A percentile compares a stretch with the other conserved stretches of the same genome.
Conservation (phyloP, 2,888 invertebrate species). For the Ophion slaviceki region DNA sequence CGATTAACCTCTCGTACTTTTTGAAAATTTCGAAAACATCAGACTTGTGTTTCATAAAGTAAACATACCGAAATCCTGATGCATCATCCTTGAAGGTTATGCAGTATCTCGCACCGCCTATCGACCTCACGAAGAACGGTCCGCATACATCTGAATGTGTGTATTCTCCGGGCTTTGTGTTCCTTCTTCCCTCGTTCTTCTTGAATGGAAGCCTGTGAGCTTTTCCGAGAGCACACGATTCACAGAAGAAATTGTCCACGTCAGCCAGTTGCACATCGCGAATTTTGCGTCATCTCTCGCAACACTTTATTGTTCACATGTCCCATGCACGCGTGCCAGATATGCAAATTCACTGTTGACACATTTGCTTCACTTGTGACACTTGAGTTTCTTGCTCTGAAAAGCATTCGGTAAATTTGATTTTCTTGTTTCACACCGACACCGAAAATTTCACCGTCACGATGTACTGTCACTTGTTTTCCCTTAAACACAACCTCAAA, state of each 20-base stretch:
- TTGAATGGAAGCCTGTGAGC: no score
- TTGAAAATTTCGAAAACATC: constrained; percentile 6
- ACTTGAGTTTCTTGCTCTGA: constrained; percentile 30
- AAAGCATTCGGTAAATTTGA: constrained; percentile 63
- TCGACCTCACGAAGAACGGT: constrained; percentile 67
- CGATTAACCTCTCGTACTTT: no score
- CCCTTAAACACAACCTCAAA: not conserved
- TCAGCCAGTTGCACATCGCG: constrained; percentile 48
- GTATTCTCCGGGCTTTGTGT: constrained; percentile 68
- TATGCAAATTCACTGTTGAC: constrained; percentile 40
- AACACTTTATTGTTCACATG: constrained; percentile 57
- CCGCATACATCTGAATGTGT: constrained; percentile 72
- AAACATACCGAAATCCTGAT: constrained; percentile 69
- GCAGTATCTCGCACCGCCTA: constrained; percentile 70
- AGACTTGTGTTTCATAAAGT: constrained; percentile 69
- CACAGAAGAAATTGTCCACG: constrained; percentile 68
- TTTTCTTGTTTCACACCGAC: constrained; percentile 61
- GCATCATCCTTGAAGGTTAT: constrained; percentile 60
- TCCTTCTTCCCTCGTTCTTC: not conserved
- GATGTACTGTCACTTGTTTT: constrained; percentile 21
- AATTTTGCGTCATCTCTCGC: constrained; percentile 40
- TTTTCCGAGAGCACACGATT: constrained; percentile 21
- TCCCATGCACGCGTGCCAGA: constrained; percentile 69
- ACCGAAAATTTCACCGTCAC: constrained; percentile 33
- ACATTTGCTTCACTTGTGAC: constrained; percentile 42